phyloP scores from a whole-genome alignment of 2,797 vertebrate genomes.

The Pangasius djambal region DNA sequence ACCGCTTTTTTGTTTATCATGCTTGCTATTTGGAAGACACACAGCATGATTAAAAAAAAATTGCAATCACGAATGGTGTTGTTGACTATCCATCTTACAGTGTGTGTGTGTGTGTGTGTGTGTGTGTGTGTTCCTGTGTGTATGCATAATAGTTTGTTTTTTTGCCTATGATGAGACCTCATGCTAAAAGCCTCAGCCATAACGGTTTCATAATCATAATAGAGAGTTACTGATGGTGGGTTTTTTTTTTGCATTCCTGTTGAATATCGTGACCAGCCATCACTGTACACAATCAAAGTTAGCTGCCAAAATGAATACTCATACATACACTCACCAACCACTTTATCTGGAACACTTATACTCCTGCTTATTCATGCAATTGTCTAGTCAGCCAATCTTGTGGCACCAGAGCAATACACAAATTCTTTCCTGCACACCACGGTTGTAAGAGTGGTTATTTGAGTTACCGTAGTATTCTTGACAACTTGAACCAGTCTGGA shows the following conservation, averaged over 20 bases:
- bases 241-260: not conserved
- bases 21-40: not conserved
- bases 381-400: not conserved
- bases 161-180: not conserved
- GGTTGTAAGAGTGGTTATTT: not conserved
- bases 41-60: not conserved
- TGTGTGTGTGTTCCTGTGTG: not conserved
- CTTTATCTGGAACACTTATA: not conserved
- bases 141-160: not conserved
- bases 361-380: not conserved
- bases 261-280: slow-evolving; percentile 2
- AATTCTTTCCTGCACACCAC: not conserved
- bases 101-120: not conserved
- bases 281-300: not conserved
- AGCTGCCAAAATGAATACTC: not conserved
- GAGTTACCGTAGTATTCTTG: not conserved
- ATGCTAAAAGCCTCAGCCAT: not conserved
- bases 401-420: not conserved
- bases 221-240: not conserved
- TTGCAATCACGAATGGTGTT: not conserved
- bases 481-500: not conserved
- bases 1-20: not conserved
- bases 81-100: not conserved
- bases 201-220: not conserved
- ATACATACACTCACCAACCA: not conserved